phyloP scores from a whole-genome alignment of 2,888 invertebrate genomes.

The Eurytoma adleriae region DNA sequence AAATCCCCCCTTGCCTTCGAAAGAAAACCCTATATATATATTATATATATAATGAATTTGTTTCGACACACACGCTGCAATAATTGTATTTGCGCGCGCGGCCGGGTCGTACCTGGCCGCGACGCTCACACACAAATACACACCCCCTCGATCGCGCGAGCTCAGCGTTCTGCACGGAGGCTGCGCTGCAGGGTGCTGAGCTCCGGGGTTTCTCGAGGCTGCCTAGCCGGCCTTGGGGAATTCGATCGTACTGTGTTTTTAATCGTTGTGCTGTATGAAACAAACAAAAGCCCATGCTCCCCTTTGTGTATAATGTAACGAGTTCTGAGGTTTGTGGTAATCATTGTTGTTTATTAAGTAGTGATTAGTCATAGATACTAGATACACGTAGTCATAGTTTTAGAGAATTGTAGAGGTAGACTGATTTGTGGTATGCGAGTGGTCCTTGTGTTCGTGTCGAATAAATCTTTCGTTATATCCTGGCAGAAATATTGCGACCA shows the following conservation, averaged over 20 bases:
- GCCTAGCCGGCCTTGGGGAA: neutral
- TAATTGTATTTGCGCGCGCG: neutral
- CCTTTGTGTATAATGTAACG: conserved; percentile 29
- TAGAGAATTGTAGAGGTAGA: neutral
- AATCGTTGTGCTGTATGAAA: no score
- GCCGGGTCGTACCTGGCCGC: no score
- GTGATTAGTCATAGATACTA: conserved; percentile 25
- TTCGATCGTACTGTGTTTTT: neutral
- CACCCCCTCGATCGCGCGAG: neutral
- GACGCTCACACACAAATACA: neutral
- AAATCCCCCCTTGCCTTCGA: neutral
- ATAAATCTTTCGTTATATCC: no score
- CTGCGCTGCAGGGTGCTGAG: conserved; percentile 11
- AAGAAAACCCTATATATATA: neutral
- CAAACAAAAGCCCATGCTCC: no score
- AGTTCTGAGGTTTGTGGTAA: conserved; percentile 54
- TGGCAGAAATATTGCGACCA: no score
- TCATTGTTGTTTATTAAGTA: conserved; percentile 52
- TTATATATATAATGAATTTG: no score
- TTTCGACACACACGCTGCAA: neutral
- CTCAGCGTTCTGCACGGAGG: conserved; percentile 35
- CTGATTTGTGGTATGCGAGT: neutral
- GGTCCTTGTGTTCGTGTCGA: no score
- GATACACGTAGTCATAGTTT: conserved; percentile 13
- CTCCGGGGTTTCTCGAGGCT: conserved; percentile 24